Evolutionary conservation across 2,113 vertebrate species (phyloP), one percentile per base, ranked within the genome.

Genomic region (Emydura subglobosa): DNA sequence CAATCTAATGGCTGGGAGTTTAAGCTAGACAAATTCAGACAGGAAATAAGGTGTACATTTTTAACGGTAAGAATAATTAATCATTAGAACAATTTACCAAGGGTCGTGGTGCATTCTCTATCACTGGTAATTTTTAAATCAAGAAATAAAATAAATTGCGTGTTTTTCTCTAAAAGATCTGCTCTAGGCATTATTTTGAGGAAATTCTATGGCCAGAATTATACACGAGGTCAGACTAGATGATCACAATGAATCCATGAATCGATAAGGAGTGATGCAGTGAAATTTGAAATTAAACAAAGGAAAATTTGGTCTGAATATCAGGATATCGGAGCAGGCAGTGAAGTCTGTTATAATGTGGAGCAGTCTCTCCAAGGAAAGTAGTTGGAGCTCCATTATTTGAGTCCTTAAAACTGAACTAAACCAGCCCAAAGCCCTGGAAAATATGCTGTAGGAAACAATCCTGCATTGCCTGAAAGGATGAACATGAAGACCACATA

Each of bases 401-500:
- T 39, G 19, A 39, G 65, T 72, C 16, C n/a, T 72, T 34, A 39
- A n/a, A 72, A 72, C n/a, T 72, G n/a, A 72, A 72, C 65, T 39
- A n/a, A 17, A 72, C 19, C 16, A 72, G n/a, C 17, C 34, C 34
- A 72, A 39, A 72, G 65, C 16, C 65, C 65, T 39, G 65, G 65
- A 39, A 34, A 39, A 72, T 22, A 72, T 39, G n/a, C n/a, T 72
- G 19, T 22, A 72, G 19, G 31, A n/a, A 72, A 72, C 65, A 72
- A 2, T 83, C 31, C 34, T 83, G 59, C 21, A 68, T 7, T 51
- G 29, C 7, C 42, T 78, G 12, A 2, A 0, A 31, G 22, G 51
- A 89, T 85, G 2, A 14, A 55, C 2, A 39, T 39, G 65, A 1
- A 0, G 6, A 16, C 0, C 3, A 31, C 4, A 51, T 19, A 9